Percentiles rank a stretch among this genome's conserved stretches.
Evolutionary conservation across 2,113 vertebrate genomes (phyloP).

Genomic region (Sapajus apella): DNA sequence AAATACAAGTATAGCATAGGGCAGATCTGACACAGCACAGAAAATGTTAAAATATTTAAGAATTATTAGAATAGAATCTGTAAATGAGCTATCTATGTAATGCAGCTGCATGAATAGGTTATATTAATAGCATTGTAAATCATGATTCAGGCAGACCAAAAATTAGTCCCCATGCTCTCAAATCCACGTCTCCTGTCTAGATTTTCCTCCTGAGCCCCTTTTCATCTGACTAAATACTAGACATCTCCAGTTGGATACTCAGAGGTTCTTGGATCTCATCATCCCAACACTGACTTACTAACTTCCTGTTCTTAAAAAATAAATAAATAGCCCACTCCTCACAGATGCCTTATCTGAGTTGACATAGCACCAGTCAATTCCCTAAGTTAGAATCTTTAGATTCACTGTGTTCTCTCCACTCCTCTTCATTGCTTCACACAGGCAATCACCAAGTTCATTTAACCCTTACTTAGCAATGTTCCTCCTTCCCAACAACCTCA

Average conservation of each 20-base stretch:
- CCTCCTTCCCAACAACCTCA: neutral
- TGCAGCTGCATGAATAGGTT: neutral
- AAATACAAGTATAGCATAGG: neutral
- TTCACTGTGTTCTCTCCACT: neutral
- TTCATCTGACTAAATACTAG: neutral
- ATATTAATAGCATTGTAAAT: neutral
- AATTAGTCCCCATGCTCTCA: neutral
- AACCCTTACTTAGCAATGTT: neutral
- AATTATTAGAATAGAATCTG: neutral
- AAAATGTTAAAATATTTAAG: neutral
- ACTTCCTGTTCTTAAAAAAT: neutral
- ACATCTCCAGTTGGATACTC: neutral
- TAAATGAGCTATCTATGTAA: neutral
- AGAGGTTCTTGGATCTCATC: neutral
- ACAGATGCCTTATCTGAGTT: neutral
- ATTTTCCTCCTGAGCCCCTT: constrained; percentile 7
- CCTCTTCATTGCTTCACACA: neutral
- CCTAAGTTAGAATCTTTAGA: neutral
- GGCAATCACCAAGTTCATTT: neutral
- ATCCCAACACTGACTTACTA: neutral
- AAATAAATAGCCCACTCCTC: neutral
- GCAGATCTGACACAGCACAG: neutral
- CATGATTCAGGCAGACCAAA: neutral
- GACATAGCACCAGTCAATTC: neutral
- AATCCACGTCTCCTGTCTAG: neutral